Base-by-base conservation (phyloP, 1,140 invertebrate genomes). In the Pogonus chalceus region DNA sequence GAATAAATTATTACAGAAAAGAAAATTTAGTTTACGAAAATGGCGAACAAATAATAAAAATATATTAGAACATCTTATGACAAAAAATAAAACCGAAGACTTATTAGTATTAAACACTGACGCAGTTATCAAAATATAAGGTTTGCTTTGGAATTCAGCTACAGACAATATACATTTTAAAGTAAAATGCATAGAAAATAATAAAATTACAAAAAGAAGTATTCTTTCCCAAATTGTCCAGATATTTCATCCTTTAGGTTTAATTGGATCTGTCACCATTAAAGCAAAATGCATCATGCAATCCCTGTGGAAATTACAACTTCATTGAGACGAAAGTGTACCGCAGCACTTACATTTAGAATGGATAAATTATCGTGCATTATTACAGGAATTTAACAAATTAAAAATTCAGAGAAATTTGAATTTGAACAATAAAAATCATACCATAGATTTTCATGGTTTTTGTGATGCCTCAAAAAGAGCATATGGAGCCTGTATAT, bases 401-500 rank as follows among this genome's bases (percentile, higher is more conserved):
- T 31, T 31, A 31, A 14, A 31, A 31, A 31, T 31, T 7, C 26
- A 4, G 14, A 31, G 26, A 31, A 31, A 31, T 31, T 7, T 31
- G 4, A 31, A 31, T 31, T 14, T 14, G 4, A 14, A 7, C 14
- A 31, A 31, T 14, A 31, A 14, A 4, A 4, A 31, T 7, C 26
- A 31, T 4, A 7, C 4, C 14, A 7, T 31, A 4, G 26, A 31
- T 14, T 7, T 66, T 0, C 60, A 66, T 50, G 64, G 62, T 12
- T 73, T 70, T 56, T 55, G 56, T 14, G 69, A 72, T 57, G 65
- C 69, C 0, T 65, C 61, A 3, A 61, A 62, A 43, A 46, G 31
- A 0, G 69, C 62, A 7, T 71, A 68, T 57, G 69, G 62, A 21
- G 65, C 64, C 1, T 64, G 60, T 20, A 35, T 69, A 18, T 73